Percentiles rank a stretch among this genome's conserved stretches.
These are phyloP conservation scores for Eurystomus glaucurus DNA, from an alignment of 2,797 vertebrate genomes.

Conservation along the genomic window DNA sequence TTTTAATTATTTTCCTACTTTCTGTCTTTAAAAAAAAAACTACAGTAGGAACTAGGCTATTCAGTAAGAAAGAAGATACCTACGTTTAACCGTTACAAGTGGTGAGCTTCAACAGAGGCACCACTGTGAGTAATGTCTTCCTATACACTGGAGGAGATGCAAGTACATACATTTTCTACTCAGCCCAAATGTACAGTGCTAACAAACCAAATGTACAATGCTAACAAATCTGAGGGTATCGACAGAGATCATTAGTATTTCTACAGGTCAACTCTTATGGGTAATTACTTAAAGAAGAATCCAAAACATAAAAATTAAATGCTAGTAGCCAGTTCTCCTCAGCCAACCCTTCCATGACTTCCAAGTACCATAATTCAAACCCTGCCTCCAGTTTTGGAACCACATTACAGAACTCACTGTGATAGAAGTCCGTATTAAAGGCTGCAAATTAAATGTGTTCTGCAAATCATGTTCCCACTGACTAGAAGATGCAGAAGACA, in stretches of 20 bases:
- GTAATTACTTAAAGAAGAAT: not conserved
- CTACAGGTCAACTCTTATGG: rapidly evolving
- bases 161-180: not conserved
- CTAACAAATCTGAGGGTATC: not conserved
- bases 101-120: not conserved
- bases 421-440: not conserved
- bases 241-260: not conserved
- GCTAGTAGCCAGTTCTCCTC: not conserved
- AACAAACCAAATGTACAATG: not conserved
- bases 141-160: not conserved
- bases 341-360: not conserved
- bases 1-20: not conserved
- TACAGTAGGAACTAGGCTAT: not conserved
- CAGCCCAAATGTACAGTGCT: not conserved
- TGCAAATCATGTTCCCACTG: not conserved
- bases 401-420: not conserved
- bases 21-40: not conserved
- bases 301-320: not conserved
- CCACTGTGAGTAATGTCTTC: not conserved
- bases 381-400: not conserved
- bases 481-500: not conserved
- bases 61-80: not conserved
- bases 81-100: not conserved
- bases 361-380: not conserved
- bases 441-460: not conserved